A percentile compares a stretch with the other conserved stretches of the same genome.
Conservation (phyloP, 2,888 invertebrate genomes). For the Mythimna albipuncta region DNA sequence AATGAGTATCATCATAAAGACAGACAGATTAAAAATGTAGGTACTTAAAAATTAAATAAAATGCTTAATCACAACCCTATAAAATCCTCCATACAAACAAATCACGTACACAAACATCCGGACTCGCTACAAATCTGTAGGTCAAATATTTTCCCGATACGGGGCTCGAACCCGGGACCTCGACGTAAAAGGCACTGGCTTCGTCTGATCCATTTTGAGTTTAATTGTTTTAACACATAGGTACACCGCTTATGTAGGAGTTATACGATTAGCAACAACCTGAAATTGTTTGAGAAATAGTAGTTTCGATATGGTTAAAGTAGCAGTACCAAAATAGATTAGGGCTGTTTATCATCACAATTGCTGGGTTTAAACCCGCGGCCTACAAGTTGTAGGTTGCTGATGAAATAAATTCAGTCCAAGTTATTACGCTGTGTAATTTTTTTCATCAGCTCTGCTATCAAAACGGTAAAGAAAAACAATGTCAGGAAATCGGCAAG, state of each 20-base stretch:
- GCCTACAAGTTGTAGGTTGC: too few species aligned
- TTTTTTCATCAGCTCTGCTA: too few species aligned
- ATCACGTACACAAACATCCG: conserved; percentile 57
- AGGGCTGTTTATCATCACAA: background rate
- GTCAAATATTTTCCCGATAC: conserved; percentile 60
- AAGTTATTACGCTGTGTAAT: too few species aligned
- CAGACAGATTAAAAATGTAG: too few species aligned
- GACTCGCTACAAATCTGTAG: conserved; percentile 53
- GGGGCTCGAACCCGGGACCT: conserved; percentile 54
- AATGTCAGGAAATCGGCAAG: too few species aligned
- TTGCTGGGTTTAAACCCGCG: too few species aligned
- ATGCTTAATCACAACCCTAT: background rate
- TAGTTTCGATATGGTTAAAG: background rate
- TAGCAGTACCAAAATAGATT: background rate
- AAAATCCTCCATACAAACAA: conserved; percentile 41
- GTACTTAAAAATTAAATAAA: too few species aligned
- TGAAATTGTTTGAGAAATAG: conserved; percentile 3
- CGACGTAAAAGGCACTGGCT: conserved; percentile 46
- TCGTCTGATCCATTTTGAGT: conserved; percentile 50
- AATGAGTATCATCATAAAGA: too few species aligned
- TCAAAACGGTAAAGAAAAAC: too few species aligned
- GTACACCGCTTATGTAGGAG: conserved; percentile 9
- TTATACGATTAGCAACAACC: background rate
- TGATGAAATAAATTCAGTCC: too few species aligned
- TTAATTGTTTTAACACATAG: conserved; percentile 57